These are phyloP conservation scores for Zalophus californianus DNA, from an alignment of 2,797 vertebrate genomes.

Conservation along the genomic window DNA sequence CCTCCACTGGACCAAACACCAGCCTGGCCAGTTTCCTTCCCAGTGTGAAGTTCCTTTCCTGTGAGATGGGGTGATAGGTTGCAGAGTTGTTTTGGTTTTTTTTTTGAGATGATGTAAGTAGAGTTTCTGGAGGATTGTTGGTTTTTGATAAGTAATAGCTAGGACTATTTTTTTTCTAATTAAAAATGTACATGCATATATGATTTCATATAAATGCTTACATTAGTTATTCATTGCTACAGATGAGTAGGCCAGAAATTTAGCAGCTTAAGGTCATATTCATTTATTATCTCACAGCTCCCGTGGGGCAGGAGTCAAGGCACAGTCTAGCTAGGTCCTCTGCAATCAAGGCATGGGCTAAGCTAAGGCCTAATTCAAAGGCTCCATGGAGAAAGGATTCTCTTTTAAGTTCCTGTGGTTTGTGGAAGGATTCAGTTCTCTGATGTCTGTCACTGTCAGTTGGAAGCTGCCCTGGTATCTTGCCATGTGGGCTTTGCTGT, in stretches of 20 bases:
- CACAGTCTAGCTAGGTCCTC: background rate
- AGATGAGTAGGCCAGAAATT: background rate
- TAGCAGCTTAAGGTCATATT: background rate
- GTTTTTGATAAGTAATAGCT: background rate
- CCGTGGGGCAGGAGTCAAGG: background rate
- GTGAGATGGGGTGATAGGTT: background rate
- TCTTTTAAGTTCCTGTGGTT: background rate
- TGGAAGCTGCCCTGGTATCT: background rate
- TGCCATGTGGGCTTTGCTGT: accelerated
- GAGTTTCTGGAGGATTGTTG: background rate
- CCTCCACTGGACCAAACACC: background rate
- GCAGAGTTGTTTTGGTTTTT: background rate
- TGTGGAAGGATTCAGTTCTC: background rate
- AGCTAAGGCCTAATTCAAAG: background rate
- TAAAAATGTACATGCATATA: background rate
- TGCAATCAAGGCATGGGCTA: background rate
- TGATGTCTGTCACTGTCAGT: background rate
- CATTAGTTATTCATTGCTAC: background rate
- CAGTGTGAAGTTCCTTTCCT: background rate
- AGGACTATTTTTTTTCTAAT: background rate
- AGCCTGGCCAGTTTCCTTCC: background rate
- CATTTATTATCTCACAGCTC: background rate
- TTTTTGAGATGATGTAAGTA: background rate
- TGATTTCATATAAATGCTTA: background rate
- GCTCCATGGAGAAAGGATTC: background rate